These are phyloP conservation scores for Acanthornis magna DNA, from an alignment of 2,797 vertebrate species.

Conservation along the genomic window DNA sequence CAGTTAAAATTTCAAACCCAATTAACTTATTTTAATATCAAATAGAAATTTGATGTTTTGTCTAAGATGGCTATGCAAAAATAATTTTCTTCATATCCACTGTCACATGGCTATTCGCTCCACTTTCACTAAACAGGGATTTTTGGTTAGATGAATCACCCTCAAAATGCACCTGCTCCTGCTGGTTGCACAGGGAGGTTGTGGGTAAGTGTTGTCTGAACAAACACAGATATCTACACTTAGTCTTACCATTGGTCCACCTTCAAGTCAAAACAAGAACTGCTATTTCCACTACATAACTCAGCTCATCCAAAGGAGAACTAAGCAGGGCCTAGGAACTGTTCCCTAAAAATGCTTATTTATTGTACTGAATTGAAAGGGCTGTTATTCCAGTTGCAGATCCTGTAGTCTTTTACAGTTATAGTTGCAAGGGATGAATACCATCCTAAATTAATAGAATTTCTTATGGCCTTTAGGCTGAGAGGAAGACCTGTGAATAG, in stretches of 20 bases:
- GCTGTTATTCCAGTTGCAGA: neutral
- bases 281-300: neutral
- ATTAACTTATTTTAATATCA: neutral
- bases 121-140: neutral
- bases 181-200: rapidly evolving
- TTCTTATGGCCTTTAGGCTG: neutral
- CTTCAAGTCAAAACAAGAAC: neutral
- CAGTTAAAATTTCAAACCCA: neutral
- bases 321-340: neutral
- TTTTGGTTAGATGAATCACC: neutral
- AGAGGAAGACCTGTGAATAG: neutral
- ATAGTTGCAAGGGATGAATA: neutral
- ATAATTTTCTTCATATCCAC: neutral
- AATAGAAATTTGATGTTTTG: neutral
- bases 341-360: neutral
- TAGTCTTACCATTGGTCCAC: neutral
- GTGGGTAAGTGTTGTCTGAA: neutral
- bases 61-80: neutral
- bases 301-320: neutral
- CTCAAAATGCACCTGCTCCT: neutral
- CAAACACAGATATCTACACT: neutral
- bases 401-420: neutral
- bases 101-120: neutral
- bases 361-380: neutral
- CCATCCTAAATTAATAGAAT: neutral